Evolutionary conservation across 2,113 vertebrate species (phyloP).

Genomic region (Siniperca knerii): DNA sequence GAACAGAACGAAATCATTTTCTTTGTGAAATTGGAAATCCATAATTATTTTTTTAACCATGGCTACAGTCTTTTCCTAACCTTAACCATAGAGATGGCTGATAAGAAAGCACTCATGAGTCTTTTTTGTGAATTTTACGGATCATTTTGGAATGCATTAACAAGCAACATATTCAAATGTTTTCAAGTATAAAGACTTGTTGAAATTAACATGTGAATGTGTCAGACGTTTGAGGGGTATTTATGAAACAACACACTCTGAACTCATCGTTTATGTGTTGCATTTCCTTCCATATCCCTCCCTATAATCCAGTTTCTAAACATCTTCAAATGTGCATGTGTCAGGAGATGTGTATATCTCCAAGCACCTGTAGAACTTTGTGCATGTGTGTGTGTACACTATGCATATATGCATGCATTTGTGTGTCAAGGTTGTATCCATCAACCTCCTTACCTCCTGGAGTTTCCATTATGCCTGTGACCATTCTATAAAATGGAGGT

Average conservation of each 20-base stretch:
- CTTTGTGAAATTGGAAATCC: background rate
- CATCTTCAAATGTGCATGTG: conserved; percentile 10
- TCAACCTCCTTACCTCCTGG: conserved; percentile 77
- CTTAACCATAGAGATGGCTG: background rate
- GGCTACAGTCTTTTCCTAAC: too few species aligned
- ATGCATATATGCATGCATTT: background rate
- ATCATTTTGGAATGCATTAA: background rate
- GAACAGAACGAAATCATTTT: background rate
- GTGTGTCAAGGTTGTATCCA: conserved; percentile 36
- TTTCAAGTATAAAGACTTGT: background rate
- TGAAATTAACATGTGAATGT: background rate
- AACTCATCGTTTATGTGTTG: background rate
- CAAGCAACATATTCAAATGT: background rate
- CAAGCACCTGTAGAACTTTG: conserved; percentile 16
- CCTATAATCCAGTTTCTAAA: conserved; percentile 1
- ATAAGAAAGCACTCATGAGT: background rate
- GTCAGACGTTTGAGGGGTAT: background rate
- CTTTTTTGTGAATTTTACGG: too few species aligned
- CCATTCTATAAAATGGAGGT: conserved; percentile 83
- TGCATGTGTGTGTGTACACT: conserved; percentile 25
- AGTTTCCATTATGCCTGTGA: conserved; percentile 83
- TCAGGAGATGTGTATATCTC: background rate
- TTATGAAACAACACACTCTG: background rate
- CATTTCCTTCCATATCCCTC: background rate
- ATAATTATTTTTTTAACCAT: background rate